Evolutionary conservation across 2,113 vertebrate genomes (phyloP).

Genomic region (Spea bombifrons): DNA sequence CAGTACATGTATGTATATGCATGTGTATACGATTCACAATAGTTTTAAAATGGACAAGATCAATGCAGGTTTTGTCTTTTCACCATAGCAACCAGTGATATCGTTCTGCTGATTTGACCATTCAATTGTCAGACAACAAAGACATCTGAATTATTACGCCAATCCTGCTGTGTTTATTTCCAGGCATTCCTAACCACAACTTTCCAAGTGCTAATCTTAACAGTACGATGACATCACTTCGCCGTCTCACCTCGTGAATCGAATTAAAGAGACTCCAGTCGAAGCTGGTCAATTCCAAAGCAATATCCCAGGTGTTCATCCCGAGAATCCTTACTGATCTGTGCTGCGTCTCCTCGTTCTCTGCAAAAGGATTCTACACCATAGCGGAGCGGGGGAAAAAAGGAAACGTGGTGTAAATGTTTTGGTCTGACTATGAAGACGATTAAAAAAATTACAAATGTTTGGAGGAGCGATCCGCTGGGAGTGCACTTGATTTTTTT

Average conservation of each 20-base stretch:
- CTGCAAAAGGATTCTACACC: constrained; percentile 78
- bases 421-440: constrained; percentile 37
- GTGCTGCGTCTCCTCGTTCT: constrained; percentile 84
- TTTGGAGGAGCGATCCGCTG: constrained; percentile 54
- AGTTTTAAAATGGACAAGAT: too few relatives aligned
- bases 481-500: constrained; percentile 54
- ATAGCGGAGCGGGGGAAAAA: constrained; percentile 46
- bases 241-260: constrained; percentile 81
- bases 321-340: constrained; percentile 81
- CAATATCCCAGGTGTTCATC: constrained; percentile 95
- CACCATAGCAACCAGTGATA: too few relatives aligned
- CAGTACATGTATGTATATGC: too few relatives aligned
- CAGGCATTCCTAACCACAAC: not conserved
- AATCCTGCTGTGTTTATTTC: not conserved
- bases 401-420: constrained; percentile 48
- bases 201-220: not conserved
- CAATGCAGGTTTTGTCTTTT: too few relatives aligned
- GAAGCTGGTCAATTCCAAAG: constrained; percentile 86
- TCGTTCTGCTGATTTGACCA: too few relatives aligned
- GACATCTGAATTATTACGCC: not conserved
- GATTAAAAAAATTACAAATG: constrained; percentile 22
- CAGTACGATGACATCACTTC: not conserved
- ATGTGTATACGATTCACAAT: too few relatives aligned
- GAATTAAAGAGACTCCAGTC: constrained; percentile 92
- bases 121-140: not conserved